phyloP scores from a whole-genome alignment of 1,140 invertebrate genomes.

The Archivesica marissinica region DNA sequence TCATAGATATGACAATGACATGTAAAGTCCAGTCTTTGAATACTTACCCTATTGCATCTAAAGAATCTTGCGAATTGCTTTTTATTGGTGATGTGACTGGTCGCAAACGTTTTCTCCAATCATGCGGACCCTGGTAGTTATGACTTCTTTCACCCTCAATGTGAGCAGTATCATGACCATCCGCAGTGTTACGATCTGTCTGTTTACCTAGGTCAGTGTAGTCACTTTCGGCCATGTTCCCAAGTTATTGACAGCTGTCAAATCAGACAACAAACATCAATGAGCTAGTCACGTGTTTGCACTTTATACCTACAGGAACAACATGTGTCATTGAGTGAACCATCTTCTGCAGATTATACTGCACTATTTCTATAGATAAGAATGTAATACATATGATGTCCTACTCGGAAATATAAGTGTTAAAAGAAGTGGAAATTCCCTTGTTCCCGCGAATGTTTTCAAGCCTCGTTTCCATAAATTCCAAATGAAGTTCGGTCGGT shows the following conservation, averaged over 20 bases:
- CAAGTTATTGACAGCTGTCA: conserved; percentile 28
- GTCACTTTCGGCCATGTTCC: neutral
- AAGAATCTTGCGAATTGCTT: conserved; percentile 12
- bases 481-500: conserved; percentile 1
- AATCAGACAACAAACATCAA: neutral
- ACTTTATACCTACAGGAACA: neutral
- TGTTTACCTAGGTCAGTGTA: neutral
- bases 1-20: too few relatives aligned
- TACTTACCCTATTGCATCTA: conserved; percentile 5
- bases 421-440: conserved; percentile 39
- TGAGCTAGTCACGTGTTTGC: neutral
- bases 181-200: neutral
- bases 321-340: neutral
- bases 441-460: conserved; percentile 58
- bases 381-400: neutral
- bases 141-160: neutral
- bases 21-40: neutral
- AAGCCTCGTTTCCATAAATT: conserved; percentile 31
- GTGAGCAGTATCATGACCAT: neutral
- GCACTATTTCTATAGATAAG: neutral
- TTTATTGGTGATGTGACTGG: conserved; percentile 53
- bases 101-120: conserved; percentile 52
- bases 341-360: neutral
- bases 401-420: neutral
- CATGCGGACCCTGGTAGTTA: conserved; percentile 49